A percentile compares a stretch with the other conserved stretches of the same genome.
These are phyloP conservation scores for Steinernema feltiae DNA, from an alignment of 1,140 invertebrate genomes.

Conservation along the genomic window DNA sequence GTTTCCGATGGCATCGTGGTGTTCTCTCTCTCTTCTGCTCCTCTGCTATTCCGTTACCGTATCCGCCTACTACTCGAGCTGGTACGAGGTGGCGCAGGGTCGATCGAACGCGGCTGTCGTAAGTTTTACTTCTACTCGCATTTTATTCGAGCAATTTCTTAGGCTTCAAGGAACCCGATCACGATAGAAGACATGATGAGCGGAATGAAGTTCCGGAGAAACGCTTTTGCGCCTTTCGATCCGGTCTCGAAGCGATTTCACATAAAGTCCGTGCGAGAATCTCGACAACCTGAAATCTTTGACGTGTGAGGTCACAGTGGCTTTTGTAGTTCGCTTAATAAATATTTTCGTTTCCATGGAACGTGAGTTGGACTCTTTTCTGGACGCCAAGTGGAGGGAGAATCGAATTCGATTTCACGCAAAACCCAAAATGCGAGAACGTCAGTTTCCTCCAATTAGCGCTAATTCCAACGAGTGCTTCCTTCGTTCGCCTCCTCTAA, in stretches of 20 bases:
- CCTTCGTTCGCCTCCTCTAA: too few relatives aligned
- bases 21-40: not conserved
- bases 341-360: too few relatives aligned
- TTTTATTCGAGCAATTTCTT: not conserved
- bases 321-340: not conserved
- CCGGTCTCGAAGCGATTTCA: not conserved
- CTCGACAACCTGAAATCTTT: not conserved
- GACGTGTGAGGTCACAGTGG: not conserved
- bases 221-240: not conserved
- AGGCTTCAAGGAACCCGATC: not conserved
- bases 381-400: too few relatives aligned
- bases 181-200: conserved; percentile 3
- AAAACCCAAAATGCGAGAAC: too few relatives aligned
- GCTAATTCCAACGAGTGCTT: too few relatives aligned
- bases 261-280: not conserved
- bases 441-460: too few relatives aligned
- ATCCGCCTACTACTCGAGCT: not conserved
- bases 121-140: not conserved
- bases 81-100: not conserved
- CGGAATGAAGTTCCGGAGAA: not conserved
- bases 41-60: not conserved
- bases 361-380: too few relatives aligned
- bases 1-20: not conserved
- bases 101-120: not conserved
- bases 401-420: too few relatives aligned